Conservation (phyloP, 2,888 invertebrate genomes). For the Vanessa cardui region DNA sequence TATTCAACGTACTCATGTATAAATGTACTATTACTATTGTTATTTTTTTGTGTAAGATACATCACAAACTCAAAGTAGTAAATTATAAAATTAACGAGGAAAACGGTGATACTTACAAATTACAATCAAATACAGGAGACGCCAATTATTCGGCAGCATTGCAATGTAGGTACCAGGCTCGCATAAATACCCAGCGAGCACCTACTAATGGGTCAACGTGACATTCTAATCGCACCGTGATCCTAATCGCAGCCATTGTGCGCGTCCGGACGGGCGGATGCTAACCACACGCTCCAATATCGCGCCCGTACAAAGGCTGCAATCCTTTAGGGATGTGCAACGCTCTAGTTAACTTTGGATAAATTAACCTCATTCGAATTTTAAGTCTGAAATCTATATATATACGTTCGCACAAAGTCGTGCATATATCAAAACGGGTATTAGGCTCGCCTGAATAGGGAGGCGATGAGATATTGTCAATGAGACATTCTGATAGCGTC, state of each 20-base stretch:
- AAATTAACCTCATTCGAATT: constrained; percentile 3
- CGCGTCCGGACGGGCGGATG: constrained; percentile 68
- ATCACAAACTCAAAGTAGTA: too few species aligned
- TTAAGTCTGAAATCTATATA: neutral
- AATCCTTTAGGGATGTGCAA: constrained; percentile 48
- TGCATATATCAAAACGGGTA: constrained; percentile 9
- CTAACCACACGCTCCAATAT: constrained; percentile 69
- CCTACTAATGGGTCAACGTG: constrained; percentile 40
- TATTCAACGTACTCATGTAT: too few species aligned
- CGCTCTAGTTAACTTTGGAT: constrained; percentile 8
- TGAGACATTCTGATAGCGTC: constrained; percentile 60
- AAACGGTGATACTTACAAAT: neutral
- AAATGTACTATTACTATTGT: too few species aligned
- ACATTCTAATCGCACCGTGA: constrained; percentile 63
- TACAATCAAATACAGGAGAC: too few species aligned
- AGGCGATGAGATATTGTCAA: constrained; percentile 33
- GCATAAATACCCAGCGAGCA: constrained; percentile 40
- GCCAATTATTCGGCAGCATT: neutral
- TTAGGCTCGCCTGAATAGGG: constrained; percentile 34
- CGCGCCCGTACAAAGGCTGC: constrained; percentile 49
- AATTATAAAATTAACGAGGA: too few species aligned
- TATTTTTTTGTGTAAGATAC: too few species aligned
- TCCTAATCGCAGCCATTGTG: constrained; percentile 69
- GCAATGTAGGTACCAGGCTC: constrained; percentile 19
- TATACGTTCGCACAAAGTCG: neutral